Evolutionary conservation across 2,797 vertebrate species (phyloP), one percentile per base, ranked within the genome.

Genomic region (Hemibagrus guttatus): DNA sequence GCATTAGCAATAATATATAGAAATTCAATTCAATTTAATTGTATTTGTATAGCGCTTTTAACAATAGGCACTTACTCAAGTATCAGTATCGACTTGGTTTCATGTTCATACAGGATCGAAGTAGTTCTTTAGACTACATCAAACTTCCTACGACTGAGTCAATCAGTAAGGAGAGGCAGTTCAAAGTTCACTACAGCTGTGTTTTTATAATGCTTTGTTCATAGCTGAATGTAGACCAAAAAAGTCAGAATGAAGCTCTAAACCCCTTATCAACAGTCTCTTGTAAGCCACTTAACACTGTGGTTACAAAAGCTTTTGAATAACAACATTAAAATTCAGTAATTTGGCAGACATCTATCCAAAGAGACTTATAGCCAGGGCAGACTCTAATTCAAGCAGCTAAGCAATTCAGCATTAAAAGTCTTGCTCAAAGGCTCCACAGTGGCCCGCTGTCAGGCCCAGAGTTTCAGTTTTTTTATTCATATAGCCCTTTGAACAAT

Each of bases 141-240:
- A 35, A 16, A 63, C 89, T 89, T 87, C 49, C 80, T 42, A 84
- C 72, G 81, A 66, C 0, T 85, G 66, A 52, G 81, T 86, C 63
- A 84, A 49, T 76, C 64, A 83, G 63, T 28, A n/a, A 89, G 54
- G 46, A 81, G 85, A 81, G 76, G 16, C 2, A 23, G 58, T 69
- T 28, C 80, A 88, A 83, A 85, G 80, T 71, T 35, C 78, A 79
- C 49, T 76, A 61, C 54, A 72, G 21, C 68, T 81, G 46, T 12
- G n/a, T 28, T 81, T 85, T n/a, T 49, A 59, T 71, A n/a, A 19
- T 28, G 58, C 26, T 64, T 49, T 54, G n/a, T 72, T 81, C 23
- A 39, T 35, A 71, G 85, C 63, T 21, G 66, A 61, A 81, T 13
- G 23, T 12, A 39, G 28, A 54, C 52, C 52, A 21, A 12, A 39